Evolutionary conservation across 2,888 invertebrate genomes (phyloP).

Genomic region (Cryptosula pallasiana): DNA sequence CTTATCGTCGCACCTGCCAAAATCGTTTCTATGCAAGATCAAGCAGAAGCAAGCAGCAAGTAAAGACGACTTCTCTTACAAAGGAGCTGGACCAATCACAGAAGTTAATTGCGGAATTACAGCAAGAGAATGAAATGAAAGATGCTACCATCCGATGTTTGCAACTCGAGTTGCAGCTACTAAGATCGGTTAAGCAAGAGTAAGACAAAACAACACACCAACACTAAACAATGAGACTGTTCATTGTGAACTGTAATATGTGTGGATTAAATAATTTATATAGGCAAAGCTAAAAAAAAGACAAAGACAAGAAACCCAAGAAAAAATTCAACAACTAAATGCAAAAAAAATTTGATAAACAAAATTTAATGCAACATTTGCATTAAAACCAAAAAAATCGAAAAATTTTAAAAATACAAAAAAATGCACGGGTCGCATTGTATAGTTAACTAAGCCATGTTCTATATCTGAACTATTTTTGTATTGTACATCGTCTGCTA

Average conservation of each 20-base stretch:
- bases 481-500: constrained; percentile 9
- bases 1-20: constrained; percentile 1
- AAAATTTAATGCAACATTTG: background rate
- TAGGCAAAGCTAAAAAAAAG: background rate
- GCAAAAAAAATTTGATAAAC: constrained; percentile 13
- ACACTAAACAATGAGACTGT: no score
- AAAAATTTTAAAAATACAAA: background rate
- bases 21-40: constrained; percentile 15
- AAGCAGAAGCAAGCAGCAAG: constrained; percentile 16
- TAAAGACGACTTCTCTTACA: background rate
- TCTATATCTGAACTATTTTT: background rate
- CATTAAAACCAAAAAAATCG: background rate
- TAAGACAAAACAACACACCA: no score
- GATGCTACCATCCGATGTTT: constrained; percentile 12
- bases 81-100: background rate
- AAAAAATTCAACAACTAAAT: background rate
- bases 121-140: constrained; percentile 15
- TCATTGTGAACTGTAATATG: no score
- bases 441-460: constrained; percentile 10
- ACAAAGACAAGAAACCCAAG: constrained; percentile 12
- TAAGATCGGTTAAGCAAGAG: background rate
- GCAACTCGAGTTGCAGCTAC: background rate
- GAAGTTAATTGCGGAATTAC: background rate
- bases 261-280: no score
- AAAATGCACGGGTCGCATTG: background rate